Conservation (phyloP, 2,113 vertebrate species). For the Cebus imitator region DNA sequence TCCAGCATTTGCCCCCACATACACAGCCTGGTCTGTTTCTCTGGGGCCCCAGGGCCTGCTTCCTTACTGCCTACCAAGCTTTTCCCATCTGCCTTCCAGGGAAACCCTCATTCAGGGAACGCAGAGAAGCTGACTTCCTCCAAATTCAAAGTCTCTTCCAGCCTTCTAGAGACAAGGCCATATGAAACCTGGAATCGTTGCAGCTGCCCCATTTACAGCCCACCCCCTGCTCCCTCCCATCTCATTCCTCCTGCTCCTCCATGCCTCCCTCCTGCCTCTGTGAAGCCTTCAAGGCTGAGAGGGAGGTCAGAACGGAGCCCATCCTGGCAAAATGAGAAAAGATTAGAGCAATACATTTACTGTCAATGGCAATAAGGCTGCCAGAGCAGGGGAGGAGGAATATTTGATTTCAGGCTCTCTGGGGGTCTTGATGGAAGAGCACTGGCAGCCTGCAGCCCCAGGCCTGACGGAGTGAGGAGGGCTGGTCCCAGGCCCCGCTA, state of each 20-base stretch:
- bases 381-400: slow-evolving; percentile 70
- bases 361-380: slow-evolving; percentile 80
- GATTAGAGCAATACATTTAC: slow-evolving; percentile 82
- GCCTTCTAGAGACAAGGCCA: not conserved
- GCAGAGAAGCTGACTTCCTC: not conserved
- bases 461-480: slow-evolving; percentile 33
- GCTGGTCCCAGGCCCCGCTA: not conserved
- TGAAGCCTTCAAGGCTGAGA: slow-evolving; percentile 62
- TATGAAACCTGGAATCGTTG: not conserved
- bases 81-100: not conserved
- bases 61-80: slow-evolving; percentile 17
- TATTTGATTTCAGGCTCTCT: slow-evolving; percentile 75
- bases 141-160: not conserved
- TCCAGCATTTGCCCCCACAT: not conserved
- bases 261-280: not conserved
- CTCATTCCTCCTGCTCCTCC: not conserved
- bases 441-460: slow-evolving; percentile 55
- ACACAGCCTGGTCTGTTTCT: not conserved
- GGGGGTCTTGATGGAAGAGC: slow-evolving; percentile 54
- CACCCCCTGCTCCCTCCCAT: not conserved
- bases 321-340: slow-evolving; percentile 76
- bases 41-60: not conserved
- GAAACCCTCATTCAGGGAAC: not conserved
- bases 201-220: not conserved
- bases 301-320: slow-evolving; percentile 72